Evolutionary conservation across 1,140 invertebrate genomes (phyloP), one percentile per base, ranked within the genome.

Genomic region (Hormaphis cornu): DNA sequence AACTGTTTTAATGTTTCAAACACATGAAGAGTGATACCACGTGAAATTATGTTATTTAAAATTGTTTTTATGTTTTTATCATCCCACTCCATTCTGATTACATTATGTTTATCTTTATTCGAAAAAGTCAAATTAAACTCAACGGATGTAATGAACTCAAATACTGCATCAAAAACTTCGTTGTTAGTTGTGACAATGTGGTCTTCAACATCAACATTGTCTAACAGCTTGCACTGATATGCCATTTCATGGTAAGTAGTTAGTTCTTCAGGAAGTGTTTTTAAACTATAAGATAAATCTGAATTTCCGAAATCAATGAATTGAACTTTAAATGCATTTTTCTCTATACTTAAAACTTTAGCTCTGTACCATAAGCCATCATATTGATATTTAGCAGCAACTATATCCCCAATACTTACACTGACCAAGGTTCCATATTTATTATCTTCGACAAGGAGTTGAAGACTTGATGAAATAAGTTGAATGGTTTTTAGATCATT

Each of bases 351-450:
- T 4, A 46, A 33, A 46, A 66, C 24, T 46, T 66, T 66, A 48
- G 61, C 61, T 35, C 61, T 20, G 3, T 66, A 66, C 61, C 61
- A 66, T 8, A 66, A 30, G n/a, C 61, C 42, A 48, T 66, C 61
- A 50, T 50, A 30, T 46, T 63, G 28, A 48, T 66, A 35, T 35
- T 66, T 44, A 10, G 61, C 61, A n/a, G 61, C 61, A 16, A 66
- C 61, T 35, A 66, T 10, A 48, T 66, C 61, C 8, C 61, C 61
- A 0, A 37, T 14, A 3, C n/a, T 33, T 16, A 30, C 3, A 6
- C 18, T 33, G 24, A 18, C 2, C 12, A 48, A 66, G 0, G 9
- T 20, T 46, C 9, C 28, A 33, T 1, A 18, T 33, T 66, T 20
- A 35, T 48, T 20, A 18, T 44, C 24, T 46, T 24, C 0, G 20